Base-by-base conservation (phyloP, 30 jellyfish, hydroid and myxozoan species). In the Cassiopea andromeda region DNA sequence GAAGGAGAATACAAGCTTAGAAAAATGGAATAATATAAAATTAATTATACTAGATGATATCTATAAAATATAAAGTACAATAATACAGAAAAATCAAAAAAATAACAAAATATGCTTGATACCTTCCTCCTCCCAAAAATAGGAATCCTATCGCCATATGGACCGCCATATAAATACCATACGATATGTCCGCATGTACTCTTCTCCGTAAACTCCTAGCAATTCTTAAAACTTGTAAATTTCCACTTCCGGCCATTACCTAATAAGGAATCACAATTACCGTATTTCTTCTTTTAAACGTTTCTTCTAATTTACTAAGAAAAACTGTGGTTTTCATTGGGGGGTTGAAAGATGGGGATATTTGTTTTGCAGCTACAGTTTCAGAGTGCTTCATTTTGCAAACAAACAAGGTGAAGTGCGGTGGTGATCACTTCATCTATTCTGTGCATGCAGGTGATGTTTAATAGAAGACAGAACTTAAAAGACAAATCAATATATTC, bases 241-340 rank as follows among this genome's bases (percentile, higher is more conserved):
- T 96, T 2, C 99, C 99, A 46, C 97, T 80, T 49, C 99, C 99
- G 1, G 97, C 97, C 99, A 96, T 96, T 13, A 96, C 98, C 99
- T 96, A 15, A 14, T 19, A 50, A 50, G 64, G 9, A 50, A 2
- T 50, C 9, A 9, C 5, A 50, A 66, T 2, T 3, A 78, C n/a
- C 68, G 12, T 13, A 57, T 5, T 57, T 13, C 68, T 57, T 57
- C 68, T 5, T 57, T 57, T 57, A 13, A 57, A 57, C 7, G 68
- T 13, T 57, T 7, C 68, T 57, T 57, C 7, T 57, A 13, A 57
- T 57, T n/a, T n/a, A n/a, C n/a, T n/a, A n/a, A n/a, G n/a, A n/a
- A n/a, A n/a, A n/a, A n/a, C n/a, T n/a, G n/a, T n/a, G n/a, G n/a
- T n/a, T n/a, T n/a, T n/a, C n/a, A n/a, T n/a, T n/a, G n/a, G n/a